A percentile compares a stretch with the other conserved stretches of the same genome.
phyloP scores from a whole-genome alignment of 2,888 invertebrate species.

The Argyresthia goedartella region DNA sequence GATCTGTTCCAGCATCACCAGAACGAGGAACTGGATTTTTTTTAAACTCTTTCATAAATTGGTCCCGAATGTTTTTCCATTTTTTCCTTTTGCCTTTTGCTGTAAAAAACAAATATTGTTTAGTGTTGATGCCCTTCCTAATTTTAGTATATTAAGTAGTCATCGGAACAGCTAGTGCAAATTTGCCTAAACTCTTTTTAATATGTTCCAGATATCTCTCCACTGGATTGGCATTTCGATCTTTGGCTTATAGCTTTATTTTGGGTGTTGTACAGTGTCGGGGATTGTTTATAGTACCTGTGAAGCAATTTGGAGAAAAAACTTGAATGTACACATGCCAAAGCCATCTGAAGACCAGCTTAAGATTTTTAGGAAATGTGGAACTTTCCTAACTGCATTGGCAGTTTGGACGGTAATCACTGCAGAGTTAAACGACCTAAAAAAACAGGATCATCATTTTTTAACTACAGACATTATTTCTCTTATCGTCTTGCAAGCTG shows the following conservation, averaged over 20 bases:
- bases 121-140: slow-evolving; percentile 6
- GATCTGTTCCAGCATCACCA: slow-evolving; percentile 16
- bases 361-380: slow-evolving; percentile 11
- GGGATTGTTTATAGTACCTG: slow-evolving; percentile 15
- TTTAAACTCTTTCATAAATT: slow-evolving; percentile 15
- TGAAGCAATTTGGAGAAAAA: slow-evolving; percentile 17
- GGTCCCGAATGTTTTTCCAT: slow-evolving; percentile 18
- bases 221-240: slow-evolving; percentile 15
- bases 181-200: neutral
- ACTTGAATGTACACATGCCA: slow-evolving; percentile 15
- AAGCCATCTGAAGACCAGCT: slow-evolving; percentile 13
- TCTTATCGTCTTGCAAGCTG: slow-evolving; percentile 14
- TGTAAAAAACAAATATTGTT: slow-evolving; percentile 12
- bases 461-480: slow-evolving; percentile 13
- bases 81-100: slow-evolving; percentile 16
- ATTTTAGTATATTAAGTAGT: slow-evolving; percentile 8
- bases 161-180: no score
- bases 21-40: slow-evolving; percentile 14
- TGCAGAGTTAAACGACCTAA: slow-evolving; percentile 8
- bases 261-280: slow-evolving; percentile 15
- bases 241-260: slow-evolving; percentile 15
- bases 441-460: slow-evolving; percentile 13
- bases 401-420: slow-evolving; percentile 14
- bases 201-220: slow-evolving; percentile 17
- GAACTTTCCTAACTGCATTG: slow-evolving; percentile 14